Base-by-base conservation (phyloP, 35 echinoderm and acorn worm genomes). In the Stichopus chloronotus region DNA sequence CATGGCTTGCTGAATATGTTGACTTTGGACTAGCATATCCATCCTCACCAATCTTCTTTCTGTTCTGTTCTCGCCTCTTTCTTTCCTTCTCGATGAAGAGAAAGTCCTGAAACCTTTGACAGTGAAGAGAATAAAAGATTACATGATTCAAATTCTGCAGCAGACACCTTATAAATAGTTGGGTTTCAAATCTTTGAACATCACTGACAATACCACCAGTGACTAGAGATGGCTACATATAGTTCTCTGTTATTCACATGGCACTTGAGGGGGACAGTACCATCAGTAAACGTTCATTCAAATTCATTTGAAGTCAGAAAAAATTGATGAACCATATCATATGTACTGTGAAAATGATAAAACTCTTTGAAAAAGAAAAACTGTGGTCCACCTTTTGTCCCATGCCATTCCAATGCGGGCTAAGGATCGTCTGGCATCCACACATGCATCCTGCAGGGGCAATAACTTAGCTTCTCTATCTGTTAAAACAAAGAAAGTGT, bases 61-160 rank as follows among this genome's bases (percentile, higher is more conserved):
- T 85, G 22, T 56, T 53, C 56, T 93, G 84, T 68, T 93, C 92
- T 43, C 71, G 24, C 4, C 82, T 53, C 57, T 85, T 85, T 56
- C 82, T 85, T 58, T 96, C 95, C 76, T 96, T 96, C 54, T 96
- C 95, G 59, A 94, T 92, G 25, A 88, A 92, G 9, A 96, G 10
- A 21, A 96, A 96, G 16, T 94, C 92, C 85, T 91, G 81, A 90
- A 96, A 96, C 55, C 95, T 96, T 58, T 14, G 52, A 58, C n/a
- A 84, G 81, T n/a, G 1, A 84, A 43, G 52, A 84, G 22, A 61
- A 61, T 43, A 43, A 43, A 43, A 43, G 30, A 43, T 43, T 43
- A 43, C 30, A 43, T 43, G 30, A 43, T 43, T 43, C 30, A 43
- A 43, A 43, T 43, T 43, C 30, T 43, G 30, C 3, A 43, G 30